These are phyloP conservation scores for Eueremaeus valkanovi DNA, from an alignment of 2,888 invertebrate genomes.

Conservation along the genomic window DNA sequence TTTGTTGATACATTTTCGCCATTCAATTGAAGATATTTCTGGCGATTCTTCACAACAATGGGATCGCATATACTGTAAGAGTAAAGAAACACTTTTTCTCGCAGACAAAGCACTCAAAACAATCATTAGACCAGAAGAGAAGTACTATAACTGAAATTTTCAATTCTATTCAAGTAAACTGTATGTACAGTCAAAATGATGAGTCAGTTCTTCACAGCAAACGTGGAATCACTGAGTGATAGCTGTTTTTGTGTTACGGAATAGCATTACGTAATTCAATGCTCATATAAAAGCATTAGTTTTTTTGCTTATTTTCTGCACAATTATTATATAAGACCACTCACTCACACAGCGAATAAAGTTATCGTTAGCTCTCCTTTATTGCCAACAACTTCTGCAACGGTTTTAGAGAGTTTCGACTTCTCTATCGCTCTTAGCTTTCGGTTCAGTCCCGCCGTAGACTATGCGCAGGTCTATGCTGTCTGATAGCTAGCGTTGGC, in stretches of 20 bases:
- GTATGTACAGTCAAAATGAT: no score
- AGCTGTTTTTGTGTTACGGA: no score
- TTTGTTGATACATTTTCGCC: background rate
- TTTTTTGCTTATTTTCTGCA: background rate
- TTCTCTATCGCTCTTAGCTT: background rate
- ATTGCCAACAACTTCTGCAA: background rate
- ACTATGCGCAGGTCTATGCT: background rate
- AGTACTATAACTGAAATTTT: no score
- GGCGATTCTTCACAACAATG: background rate
- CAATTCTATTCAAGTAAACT: no score
- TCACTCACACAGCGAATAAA: background rate
- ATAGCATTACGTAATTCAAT: background rate
- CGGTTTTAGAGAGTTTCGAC: background rate
- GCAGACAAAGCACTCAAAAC: background rate
- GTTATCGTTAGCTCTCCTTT: background rate
- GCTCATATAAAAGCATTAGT: background rate
- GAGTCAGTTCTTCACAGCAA: no score
- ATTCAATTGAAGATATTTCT: background rate
- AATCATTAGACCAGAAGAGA: background rate
- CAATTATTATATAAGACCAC: background rate
- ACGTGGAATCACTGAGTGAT: no score
- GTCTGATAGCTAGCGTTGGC: no score
- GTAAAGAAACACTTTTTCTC: background rate
- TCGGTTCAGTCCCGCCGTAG: background rate
- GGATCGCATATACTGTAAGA: background rate